Conservation (phyloP, 2,113 vertebrate species). For the Geothlypis trichas region DNA sequence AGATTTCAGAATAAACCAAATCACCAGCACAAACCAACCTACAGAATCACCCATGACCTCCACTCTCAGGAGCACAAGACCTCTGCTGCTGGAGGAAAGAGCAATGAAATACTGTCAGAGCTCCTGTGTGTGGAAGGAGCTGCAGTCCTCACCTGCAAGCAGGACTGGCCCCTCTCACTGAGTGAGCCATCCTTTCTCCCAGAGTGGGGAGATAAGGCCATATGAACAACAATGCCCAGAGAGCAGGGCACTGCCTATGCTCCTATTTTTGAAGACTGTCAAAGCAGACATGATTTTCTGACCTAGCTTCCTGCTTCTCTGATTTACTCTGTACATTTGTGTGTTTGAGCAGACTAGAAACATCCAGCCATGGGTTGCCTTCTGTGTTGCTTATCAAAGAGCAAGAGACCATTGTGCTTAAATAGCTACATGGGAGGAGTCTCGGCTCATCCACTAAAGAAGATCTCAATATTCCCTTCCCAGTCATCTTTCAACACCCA, state of each 20-base stretch:
- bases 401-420: background rate
- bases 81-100: background rate
- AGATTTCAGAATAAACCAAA: background rate
- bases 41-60: background rate
- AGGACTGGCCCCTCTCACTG: background rate
- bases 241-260: fast-evolving
- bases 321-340: background rate
- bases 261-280: background rate
- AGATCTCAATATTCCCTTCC: background rate
- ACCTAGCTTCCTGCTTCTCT: background rate
- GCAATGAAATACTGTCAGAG: background rate
- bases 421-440: background rate
- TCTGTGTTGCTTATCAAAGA: background rate
- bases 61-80: background rate
- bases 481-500: background rate
- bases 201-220: background rate
- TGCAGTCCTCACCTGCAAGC: background rate
- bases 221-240: background rate
- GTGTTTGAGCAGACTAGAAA: background rate
- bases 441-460: background rate
- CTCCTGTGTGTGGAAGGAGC: background rate
- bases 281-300: background rate
- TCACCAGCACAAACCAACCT: background rate
- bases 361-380: background rate
- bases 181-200: background rate